Evolutionary conservation across 2,113 vertebrate genomes (phyloP).

Genomic region (Neodon shergylaensis): DNA sequence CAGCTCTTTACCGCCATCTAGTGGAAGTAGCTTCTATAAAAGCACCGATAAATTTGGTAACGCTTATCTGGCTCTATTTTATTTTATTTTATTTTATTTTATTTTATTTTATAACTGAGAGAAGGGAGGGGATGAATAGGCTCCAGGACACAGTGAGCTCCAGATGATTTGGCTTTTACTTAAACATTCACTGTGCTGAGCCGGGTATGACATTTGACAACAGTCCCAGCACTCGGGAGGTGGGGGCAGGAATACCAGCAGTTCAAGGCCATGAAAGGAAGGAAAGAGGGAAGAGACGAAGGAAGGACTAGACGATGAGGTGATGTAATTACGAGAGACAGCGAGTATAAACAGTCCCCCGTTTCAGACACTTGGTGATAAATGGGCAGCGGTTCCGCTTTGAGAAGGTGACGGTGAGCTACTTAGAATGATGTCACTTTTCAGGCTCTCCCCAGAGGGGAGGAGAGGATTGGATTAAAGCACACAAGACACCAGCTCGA

Average conservation of each 20-base stretch:
- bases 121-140: not conserved
- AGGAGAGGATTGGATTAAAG: not conserved
- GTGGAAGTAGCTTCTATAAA: constrained; percentile 48
- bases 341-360: not conserved
- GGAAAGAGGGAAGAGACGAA: not conserved
- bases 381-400: not conserved
- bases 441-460: not conserved
- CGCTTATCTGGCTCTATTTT: not conserved
- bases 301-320: not conserved
- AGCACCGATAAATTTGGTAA: not conserved
- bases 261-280: not conserved
- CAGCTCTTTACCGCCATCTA: constrained; percentile 69
- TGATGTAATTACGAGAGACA: constrained; percentile 1
- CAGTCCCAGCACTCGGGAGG: not conserved
- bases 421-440: not conserved
- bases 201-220: not conserved
- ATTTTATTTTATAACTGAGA: not conserved
- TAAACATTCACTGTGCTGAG: not conserved
- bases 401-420: not conserved
- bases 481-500: not conserved
- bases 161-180: constrained; percentile 3
- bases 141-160: not conserved
- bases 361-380: constrained; percentile 23
- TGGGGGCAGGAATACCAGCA: not conserved
- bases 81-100: not conserved